Percentiles rank a stretch among this genome's conserved stretches.
These are phyloP conservation scores for Ferdinandea cuprea DNA, from an alignment of 2,888 invertebrate genomes.

Conservation along the genomic window DNA sequence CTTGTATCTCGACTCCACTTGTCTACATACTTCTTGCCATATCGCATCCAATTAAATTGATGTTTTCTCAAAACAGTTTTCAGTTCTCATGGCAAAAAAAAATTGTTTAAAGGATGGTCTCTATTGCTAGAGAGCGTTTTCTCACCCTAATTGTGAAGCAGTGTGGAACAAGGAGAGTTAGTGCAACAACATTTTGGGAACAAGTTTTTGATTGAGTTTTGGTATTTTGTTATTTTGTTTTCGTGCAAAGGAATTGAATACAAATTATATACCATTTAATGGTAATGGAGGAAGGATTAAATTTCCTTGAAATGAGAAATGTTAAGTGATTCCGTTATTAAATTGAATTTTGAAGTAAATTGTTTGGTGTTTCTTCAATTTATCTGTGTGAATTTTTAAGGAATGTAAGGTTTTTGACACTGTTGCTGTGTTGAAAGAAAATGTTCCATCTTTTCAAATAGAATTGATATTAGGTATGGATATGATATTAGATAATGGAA, in stretches of 20 bases:
- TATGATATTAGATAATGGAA: no score
- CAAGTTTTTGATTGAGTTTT: slow-evolving; percentile 19
- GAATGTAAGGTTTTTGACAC: no score
- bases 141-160: slow-evolving; percentile 15
- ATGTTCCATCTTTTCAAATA: no score
- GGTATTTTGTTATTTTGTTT: slow-evolving; percentile 1
- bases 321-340: no score
- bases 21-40: slow-evolving; percentile 6
- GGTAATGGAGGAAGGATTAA: neutral
- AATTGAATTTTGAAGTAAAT: no score
- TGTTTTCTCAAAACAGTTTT: slow-evolving; percentile 30
- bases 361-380: no score
- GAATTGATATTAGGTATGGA: no score
- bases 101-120: neutral
- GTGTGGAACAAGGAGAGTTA: slow-evolving; percentile 31
- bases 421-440: no score
- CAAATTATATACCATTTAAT: neutral
- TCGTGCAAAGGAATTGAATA: neutral
- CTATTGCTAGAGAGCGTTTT: neutral
- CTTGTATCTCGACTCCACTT: neutral
- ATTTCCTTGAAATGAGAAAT: neutral
- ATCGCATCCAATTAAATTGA: slow-evolving; percentile 38
- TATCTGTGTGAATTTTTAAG: no score
- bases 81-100: slow-evolving; percentile 13
- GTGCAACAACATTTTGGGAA: slow-evolving; percentile 7